phyloP scores from a whole-genome alignment of 2,888 invertebrate species.

The Penaeus monodon region DNA sequence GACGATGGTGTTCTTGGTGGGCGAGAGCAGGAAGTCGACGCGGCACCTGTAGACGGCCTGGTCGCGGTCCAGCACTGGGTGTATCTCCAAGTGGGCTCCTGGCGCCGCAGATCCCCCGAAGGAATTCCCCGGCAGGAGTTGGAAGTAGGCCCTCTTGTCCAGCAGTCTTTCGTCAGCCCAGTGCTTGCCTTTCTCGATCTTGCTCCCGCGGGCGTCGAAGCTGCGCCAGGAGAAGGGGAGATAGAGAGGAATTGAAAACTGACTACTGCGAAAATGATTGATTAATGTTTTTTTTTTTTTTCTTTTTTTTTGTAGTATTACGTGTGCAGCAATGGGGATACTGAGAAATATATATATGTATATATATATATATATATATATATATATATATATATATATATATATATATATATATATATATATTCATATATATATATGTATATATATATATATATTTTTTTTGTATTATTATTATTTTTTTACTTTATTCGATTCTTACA shows the following conservation, averaged over 20 bases:
- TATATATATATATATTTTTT: too few relatives aligned
- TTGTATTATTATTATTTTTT: too few relatives aligned
- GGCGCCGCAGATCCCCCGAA: conserved; percentile 43
- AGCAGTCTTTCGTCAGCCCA: conserved; percentile 60
- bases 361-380: too few relatives aligned
- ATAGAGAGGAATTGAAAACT: too few relatives aligned
- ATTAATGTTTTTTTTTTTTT: not conserved
- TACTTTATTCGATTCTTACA: too few relatives aligned
- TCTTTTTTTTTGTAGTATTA: not conserved
- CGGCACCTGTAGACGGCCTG: conserved; percentile 63
- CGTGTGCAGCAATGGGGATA: too few relatives aligned
- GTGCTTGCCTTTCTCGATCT: conserved; percentile 59
- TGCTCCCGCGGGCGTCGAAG: conserved; percentile 60
- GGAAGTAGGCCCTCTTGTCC: conserved; percentile 60
- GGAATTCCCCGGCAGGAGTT: conserved; percentile 48
- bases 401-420: too few relatives aligned
- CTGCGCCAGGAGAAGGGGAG: conserved; percentile 26
- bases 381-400: too few relatives aligned
- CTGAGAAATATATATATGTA: too few relatives aligned
- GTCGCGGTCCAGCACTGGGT: conserved; percentile 63
- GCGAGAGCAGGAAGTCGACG: conserved; percentile 63
- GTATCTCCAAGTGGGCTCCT: conserved; percentile 61
- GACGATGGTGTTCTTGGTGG: conserved; percentile 64
- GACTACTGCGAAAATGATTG: not conserved
- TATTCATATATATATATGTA: too few relatives aligned